phyloP scores from a whole-genome alignment of 2,888 invertebrate genomes.

The Chrysotoxum bicinctum region DNA sequence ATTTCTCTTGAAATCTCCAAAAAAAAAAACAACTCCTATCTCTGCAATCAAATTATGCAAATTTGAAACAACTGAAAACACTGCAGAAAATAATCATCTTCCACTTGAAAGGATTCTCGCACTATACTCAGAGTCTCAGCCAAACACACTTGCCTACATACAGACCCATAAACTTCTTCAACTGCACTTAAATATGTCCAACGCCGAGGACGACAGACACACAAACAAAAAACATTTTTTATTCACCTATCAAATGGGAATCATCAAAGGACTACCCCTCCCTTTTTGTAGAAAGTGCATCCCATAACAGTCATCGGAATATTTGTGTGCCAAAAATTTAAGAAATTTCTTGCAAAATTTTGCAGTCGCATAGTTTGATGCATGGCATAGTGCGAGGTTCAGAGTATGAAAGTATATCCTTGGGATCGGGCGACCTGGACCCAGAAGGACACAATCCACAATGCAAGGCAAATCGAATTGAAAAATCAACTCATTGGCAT shows the following conservation, averaged over 20 bases:
- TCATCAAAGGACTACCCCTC: neutral
- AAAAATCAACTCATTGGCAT: slow-evolving; percentile 56
- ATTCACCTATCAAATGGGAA: slow-evolving; percentile 16
- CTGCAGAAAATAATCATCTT: slow-evolving; percentile 31
- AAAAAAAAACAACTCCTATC: neutral
- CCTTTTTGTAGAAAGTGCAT: slow-evolving; percentile 15
- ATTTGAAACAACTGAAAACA: slow-evolving; percentile 1
- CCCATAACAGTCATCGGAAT: neutral
- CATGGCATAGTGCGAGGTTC: slow-evolving; percentile 18
- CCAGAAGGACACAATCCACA: slow-evolving; percentile 4
- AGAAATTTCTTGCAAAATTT: neutral
- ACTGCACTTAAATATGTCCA: slow-evolving; percentile 13
- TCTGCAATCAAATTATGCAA: slow-evolving; percentile 43
- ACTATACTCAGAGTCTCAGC: neutral
- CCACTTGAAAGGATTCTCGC: slow-evolving; percentile 8
- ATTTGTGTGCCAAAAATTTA: slow-evolving; percentile 43
- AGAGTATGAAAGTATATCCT: neutral
- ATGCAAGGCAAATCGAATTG: slow-evolving; percentile 56
- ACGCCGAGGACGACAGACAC: slow-evolving; percentile 7
- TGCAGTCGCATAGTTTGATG: slow-evolving; percentile 40
- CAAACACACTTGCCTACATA: neutral
- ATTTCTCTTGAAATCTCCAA: neutral
- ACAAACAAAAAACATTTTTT: neutral
- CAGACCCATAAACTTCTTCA: neutral
- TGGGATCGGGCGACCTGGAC: slow-evolving; percentile 11